Evolutionary conservation across 2,113 vertebrate genomes (phyloP).

Genomic region (Phaetusa simplex): DNA sequence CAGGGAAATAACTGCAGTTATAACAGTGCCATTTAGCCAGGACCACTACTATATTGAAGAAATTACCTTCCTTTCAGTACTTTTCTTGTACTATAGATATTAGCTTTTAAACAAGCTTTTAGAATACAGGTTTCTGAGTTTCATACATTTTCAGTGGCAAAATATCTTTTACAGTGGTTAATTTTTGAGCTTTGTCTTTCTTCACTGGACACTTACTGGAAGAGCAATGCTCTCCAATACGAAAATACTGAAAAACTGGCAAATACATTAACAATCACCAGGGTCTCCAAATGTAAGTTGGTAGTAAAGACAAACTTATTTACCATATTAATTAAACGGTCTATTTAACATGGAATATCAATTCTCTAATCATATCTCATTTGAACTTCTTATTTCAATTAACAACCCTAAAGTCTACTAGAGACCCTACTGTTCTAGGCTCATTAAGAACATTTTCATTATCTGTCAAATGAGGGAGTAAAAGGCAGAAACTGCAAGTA

Average conservation of each 20-base stretch:
- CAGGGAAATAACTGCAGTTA: background rate
- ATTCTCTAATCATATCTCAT: slow-evolving; percentile 76
- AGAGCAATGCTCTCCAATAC: background rate
- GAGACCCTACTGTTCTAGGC: slow-evolving; percentile 69
- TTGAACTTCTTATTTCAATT: slow-evolving; percentile 77
- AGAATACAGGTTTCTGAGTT: background rate
- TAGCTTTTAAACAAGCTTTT: background rate
- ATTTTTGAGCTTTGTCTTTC: background rate
- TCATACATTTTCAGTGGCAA: background rate
- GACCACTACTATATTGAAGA: background rate
- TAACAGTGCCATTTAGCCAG: background rate
- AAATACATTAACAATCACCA: slow-evolving; percentile 32
- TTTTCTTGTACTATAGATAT: background rate
- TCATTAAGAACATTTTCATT: slow-evolving; percentile 74
- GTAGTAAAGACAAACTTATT: slow-evolving; percentile 76
- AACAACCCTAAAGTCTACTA: slow-evolving; percentile 66
- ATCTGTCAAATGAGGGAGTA: slow-evolving; percentile 66
- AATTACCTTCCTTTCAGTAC: background rate
- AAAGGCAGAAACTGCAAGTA: slow-evolving; percentile 57
- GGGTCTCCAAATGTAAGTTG: slow-evolving; percentile 43
- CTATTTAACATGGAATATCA: slow-evolving; percentile 80
- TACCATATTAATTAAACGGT: slow-evolving; percentile 79
- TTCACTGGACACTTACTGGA: background rate
- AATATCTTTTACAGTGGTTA: background rate
- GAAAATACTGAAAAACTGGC: background rate